These are phyloP conservation scores for Daphoenositta chrysoptera DNA, from an alignment of 2,113 vertebrate species.

Conservation along the genomic window DNA sequence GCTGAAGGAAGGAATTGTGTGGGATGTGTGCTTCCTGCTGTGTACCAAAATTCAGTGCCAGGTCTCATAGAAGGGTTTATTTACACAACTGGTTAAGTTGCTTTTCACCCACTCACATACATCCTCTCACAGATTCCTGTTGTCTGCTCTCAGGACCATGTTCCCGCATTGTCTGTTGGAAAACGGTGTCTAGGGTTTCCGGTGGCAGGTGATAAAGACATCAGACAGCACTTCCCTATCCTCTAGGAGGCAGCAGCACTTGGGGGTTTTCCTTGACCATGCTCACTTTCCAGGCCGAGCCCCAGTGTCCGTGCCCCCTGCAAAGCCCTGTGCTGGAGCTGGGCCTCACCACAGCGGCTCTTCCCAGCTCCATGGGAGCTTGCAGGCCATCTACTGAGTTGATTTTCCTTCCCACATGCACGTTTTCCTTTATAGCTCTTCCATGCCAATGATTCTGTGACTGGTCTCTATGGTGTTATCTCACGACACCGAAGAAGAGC, in stretches of 20 bases:
- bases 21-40: background rate
- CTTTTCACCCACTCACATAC: background rate
- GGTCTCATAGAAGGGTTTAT: background rate
- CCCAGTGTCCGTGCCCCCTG: accelerated
- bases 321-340: too few relatives aligned
- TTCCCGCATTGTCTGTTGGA: accelerated
- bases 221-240: background rate
- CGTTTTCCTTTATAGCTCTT: background rate
- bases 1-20: background rate
- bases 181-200: background rate
- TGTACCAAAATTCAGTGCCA: background rate
- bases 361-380: too few relatives aligned
- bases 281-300: background rate
- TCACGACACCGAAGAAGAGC: too few relatives aligned
- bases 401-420: background rate
- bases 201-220: too few relatives aligned
- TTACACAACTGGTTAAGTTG: background rate
- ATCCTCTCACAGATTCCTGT: background rate
- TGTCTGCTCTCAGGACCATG: accelerated
- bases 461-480: background rate
- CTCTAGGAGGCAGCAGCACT: background rate
- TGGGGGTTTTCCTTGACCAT: background rate
- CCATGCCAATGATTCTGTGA: background rate
- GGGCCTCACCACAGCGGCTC: background rate
- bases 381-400: accelerated